phyloP scores from a whole-genome alignment of 1,140 invertebrate genomes.

The Nymphalis io region DNA sequence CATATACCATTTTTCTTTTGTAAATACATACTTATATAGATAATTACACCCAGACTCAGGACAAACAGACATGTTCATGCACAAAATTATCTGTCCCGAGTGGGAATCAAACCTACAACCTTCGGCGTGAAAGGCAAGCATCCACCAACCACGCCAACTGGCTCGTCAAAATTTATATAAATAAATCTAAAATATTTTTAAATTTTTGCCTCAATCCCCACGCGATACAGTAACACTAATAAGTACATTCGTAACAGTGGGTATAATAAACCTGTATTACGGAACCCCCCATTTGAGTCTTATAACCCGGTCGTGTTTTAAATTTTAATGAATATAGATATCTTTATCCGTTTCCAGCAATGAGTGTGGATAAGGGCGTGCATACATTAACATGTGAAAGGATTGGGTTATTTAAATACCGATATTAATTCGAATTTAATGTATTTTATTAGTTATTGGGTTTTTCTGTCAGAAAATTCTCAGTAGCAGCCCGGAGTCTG shows the following conservation, averaged over 20 bases:
- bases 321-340: constrained; percentile 49
- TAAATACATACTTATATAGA: no score
- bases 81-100: no score
- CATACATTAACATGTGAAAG: constrained; percentile 5
- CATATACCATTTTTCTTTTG: no score
- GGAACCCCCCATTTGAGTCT: constrained; percentile 55
- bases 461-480: no score
- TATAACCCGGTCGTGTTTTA: constrained; percentile 59
- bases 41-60: no score
- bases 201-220: neutral
- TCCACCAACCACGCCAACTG: no score
- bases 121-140: no score
- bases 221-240: constrained; percentile 22
- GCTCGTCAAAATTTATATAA: no score
- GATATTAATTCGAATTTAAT: neutral
- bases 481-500: no score
- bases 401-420: neutral
- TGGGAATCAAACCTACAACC: no score
- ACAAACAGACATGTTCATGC: no score
- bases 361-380: constrained; percentile 8
- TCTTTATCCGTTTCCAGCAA: constrained; percentile 5
- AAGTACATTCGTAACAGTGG: constrained; percentile 26
- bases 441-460: no score
- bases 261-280: constrained; percentile 24
- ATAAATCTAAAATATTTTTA: neutral